Evolutionary conservation across 2,888 invertebrate species (phyloP).

Genomic region (Tolmerus cingulatus): DNA sequence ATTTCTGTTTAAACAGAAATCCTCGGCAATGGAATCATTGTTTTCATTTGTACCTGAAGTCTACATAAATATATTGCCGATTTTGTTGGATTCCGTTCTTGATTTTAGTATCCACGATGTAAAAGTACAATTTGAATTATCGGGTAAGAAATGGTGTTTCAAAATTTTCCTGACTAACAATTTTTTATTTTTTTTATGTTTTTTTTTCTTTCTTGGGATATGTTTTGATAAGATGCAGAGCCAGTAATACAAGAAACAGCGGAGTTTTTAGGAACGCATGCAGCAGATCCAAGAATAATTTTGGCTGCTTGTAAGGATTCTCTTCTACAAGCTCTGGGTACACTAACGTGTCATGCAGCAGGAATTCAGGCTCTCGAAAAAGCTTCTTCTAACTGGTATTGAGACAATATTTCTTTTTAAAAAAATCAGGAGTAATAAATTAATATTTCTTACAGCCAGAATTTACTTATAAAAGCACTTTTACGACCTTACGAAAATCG

Average conservation of each 20-base stretch:
- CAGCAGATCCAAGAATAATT: conserved; percentile 78
- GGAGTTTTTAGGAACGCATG: conserved; percentile 77
- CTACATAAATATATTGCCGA: conserved; percentile 68
- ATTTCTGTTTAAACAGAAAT: conserved; percentile 57
- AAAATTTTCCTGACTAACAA: not conserved
- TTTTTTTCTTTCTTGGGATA: too few species aligned
- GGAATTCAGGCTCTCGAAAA: conserved; percentile 77
- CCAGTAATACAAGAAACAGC: conserved; percentile 71
- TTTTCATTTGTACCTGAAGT: conserved; percentile 75
- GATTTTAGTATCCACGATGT: conserved; percentile 62
- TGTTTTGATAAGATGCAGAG: conserved; percentile 67
- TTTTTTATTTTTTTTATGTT: not conserved
- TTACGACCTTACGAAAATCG: conserved; percentile 82
- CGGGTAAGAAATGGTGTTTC: conserved; percentile 47
- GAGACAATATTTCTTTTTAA: conserved; percentile 60
- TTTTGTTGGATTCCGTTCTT: conserved; percentile 61
- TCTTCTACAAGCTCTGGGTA: conserved; percentile 77
- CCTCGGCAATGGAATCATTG: conserved; percentile 67
- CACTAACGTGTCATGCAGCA: conserved; percentile 76
- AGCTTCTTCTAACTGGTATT: conserved; percentile 64
- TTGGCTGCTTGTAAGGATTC: conserved; percentile 79
- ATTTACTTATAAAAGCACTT: conserved; percentile 73
- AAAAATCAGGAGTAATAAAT: not conserved
- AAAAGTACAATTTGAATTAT: conserved; percentile 57
- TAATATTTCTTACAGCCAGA: conserved; percentile 62